Evolutionary conservation across 2,888 invertebrate species (phyloP).

Genomic region (Arctia plantaginis): DNA sequence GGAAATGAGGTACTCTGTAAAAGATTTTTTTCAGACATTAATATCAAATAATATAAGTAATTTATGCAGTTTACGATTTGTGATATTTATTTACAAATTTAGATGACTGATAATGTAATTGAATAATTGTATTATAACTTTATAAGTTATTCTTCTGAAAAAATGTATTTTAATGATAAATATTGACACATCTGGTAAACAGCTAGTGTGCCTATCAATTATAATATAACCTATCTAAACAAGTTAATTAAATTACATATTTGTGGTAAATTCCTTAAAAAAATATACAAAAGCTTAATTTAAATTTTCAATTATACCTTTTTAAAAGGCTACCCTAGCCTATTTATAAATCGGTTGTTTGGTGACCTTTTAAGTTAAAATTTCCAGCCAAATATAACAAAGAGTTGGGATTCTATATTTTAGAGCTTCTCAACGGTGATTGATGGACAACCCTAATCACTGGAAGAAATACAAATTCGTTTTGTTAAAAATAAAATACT

Average conservation of each 20-base stretch:
- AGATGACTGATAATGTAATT: no score
- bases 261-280: neutral
- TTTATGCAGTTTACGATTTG: no score
- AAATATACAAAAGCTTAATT: neutral
- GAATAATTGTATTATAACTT: no score
- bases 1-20: no score
- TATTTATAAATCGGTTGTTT: neutral
- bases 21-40: no score
- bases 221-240: neutral
- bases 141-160: no score
- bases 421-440: neutral
- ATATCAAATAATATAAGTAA: no score
- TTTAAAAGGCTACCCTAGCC: neutral
- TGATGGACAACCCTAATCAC: conserved; percentile 2
- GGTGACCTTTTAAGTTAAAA: neutral
- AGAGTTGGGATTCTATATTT: neutral
- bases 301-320: neutral
- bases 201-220: neutral
- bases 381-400: neutral
- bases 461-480: neutral
- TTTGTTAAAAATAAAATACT: neutral
- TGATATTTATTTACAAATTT: no score
- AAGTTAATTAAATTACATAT: neutral
- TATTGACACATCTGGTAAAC: neutral
- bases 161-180: no score